Conservation (phyloP, 2,888 invertebrate genomes). For the Plagiodera versicolora region DNA sequence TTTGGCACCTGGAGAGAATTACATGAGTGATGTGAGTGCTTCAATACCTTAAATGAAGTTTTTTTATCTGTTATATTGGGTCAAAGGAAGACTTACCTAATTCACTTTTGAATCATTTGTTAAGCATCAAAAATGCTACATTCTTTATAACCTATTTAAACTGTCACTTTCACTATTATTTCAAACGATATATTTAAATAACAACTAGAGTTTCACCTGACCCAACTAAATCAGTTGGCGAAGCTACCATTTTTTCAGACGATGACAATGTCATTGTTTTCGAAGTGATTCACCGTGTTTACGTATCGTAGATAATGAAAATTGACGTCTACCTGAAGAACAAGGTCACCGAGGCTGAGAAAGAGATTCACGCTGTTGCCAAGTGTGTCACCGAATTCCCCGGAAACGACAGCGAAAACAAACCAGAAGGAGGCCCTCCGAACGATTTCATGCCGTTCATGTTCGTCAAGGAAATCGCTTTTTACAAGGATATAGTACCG, state of each 20-base stretch:
- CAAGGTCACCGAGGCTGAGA: not conserved
- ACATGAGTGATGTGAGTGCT: not conserved
- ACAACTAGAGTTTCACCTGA: no score
- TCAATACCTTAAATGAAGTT: no score
- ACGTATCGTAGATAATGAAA: not conserved
- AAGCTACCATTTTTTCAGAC: no score
- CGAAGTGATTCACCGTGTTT: not conserved
- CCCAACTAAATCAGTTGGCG: no score
- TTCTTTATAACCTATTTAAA: no score
- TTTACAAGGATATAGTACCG: conserved; percentile 56
- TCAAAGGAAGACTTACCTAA: no score
- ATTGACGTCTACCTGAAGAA: not conserved
- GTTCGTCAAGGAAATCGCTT: conserved; percentile 56
- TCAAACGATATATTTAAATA: no score
- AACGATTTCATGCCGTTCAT: conserved; percentile 38
- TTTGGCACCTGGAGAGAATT: not conserved
- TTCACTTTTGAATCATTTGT: no score
- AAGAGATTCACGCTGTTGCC: not conserved
- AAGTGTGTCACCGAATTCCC: not conserved
- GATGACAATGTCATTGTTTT: no score
- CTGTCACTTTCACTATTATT: no score
- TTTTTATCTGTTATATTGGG: no score
- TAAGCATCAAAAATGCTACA: no score
- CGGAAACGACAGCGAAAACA: not conserved
- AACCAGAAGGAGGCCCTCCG: not conserved